These are phyloP conservation scores for Scolopax mira DNA, from an alignment of 2,113 vertebrate species.

Conservation along the genomic window DNA sequence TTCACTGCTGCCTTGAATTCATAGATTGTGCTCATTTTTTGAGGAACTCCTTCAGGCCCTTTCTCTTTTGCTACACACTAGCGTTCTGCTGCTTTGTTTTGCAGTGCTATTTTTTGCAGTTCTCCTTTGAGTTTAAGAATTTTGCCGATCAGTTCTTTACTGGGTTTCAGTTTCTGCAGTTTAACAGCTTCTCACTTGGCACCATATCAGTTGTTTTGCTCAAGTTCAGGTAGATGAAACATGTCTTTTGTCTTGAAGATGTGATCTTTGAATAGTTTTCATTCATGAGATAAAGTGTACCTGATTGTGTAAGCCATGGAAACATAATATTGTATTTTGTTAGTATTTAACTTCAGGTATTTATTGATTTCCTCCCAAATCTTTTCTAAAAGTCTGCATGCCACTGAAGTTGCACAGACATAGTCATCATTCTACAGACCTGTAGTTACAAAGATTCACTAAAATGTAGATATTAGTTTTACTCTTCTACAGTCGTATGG, in stretches of 20 bases:
- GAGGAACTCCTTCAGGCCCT: not conserved
- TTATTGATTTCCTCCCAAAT: not conserved
- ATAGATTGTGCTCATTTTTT: not conserved
- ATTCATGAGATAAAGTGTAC: not conserved
- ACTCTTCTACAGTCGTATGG: accelerated
- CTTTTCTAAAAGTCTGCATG: not conserved
- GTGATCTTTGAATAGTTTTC: not conserved
- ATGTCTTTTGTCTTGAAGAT: not conserved
- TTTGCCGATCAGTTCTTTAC: not conserved
- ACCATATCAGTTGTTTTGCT: not conserved
- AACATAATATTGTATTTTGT: not conserved
- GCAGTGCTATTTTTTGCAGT: not conserved
- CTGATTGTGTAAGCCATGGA: not conserved
- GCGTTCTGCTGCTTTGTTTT: not conserved
- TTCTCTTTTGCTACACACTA: not conserved
- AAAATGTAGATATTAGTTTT: not conserved
- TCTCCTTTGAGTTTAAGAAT: not conserved
- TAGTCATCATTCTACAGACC: not conserved
- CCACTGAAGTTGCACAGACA: not conserved
- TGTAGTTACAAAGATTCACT: not conserved
- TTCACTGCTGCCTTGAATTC: not conserved
- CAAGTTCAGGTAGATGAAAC: not conserved
- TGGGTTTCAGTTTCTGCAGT: not conserved
- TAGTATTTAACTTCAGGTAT: not conserved
- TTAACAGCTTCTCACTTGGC: not conserved